Conservation (phyloP, 2,888 invertebrate species). For the Drosophila aldrichi region DNA sequence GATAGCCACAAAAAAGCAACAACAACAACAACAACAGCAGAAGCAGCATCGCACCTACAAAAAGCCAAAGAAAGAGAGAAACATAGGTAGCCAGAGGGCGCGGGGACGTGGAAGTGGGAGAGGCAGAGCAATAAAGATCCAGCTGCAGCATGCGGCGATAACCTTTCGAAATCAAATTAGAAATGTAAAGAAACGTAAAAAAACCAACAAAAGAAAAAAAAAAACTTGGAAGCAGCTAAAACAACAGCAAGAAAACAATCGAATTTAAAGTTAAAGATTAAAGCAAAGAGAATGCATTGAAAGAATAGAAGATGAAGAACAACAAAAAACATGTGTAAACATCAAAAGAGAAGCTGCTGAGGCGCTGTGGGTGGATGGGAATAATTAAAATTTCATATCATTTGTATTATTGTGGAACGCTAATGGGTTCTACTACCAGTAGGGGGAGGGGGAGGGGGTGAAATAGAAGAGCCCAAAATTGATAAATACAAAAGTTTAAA, state of each 20-base stretch:
- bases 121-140: conserved; percentile 8
- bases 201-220: conserved; percentile 13
- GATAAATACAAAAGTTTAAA: not conserved
- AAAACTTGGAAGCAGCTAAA: conserved; percentile 3
- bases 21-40: conserved; percentile 4
- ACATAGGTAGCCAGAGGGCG: not conserved
- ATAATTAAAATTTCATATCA: conserved; percentile 2
- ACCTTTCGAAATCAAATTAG: conserved; percentile 80
- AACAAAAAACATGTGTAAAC: conserved; percentile 13
- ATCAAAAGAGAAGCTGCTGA: conserved; percentile 34
- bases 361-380: conserved; percentile 11
- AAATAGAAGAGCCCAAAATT: too few species aligned
- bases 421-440: not conserved
- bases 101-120: not conserved
- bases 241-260: conserved; percentile 12
- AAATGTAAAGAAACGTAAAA: conserved; percentile 61
- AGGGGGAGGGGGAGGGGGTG: not conserved
- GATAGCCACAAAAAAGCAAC: conserved; percentile 50
- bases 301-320: not conserved
- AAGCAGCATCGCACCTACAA: conserved; percentile 56
- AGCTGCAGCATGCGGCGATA: conserved; percentile 51
- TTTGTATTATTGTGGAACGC: not conserved
- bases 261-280: conserved; percentile 14
- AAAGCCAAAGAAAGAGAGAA: conserved; percentile 18
- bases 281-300: conserved; percentile 1